Evolutionary conservation across 1,140 invertebrate genomes (phyloP), one percentile per base, ranked within the genome.

Genomic region (Saxidomus purpurata): DNA sequence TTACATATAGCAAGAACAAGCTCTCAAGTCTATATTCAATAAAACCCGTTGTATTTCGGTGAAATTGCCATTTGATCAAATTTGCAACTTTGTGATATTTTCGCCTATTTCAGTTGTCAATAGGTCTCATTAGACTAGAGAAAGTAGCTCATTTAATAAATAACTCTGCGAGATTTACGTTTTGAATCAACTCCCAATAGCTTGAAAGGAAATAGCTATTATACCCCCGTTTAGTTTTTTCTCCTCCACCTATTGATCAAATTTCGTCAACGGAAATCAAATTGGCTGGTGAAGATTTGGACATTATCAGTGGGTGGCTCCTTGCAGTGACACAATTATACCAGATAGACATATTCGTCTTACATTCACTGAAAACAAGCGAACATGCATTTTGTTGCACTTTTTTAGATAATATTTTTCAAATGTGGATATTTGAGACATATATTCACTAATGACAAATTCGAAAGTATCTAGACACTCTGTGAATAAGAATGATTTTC

Each of bases 51-150:
- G 74, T 47, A 77, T 13, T 49, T 49, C 25, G 74, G 1, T 79
- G 76, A 31, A 79, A 79, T 79, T 79, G 76, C 15, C 19, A 31
- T 49, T 49, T 79, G 76, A 79, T 79, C 43, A 52, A 49, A 79
- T 49, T 79, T 79, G 13, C 47, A 22, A 55, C 47, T 59, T 79
- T 49, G 47, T 55, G 76, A 49, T 79, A 47, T 25, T 79, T 79
- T 49, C 47, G n/a, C 31, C 22, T 34, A 59, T 79, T 79, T 79
- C 8, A 36, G 47, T 2, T 59, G 47, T 79, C 43, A 55, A 79
- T 79, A 49, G 47, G 76, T 36, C 47, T 79, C 76, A 28, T 79
- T 79, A 79, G 49, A 25, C n/a, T 3, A 22, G 15, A 79, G 47
- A 52, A 79, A 79, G 76, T 79, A 13, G 76, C 49, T 79, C 28